These are phyloP conservation scores for Meandrusa payeni DNA, from an alignment of 2,888 invertebrate species.

Conservation along the genomic window DNA sequence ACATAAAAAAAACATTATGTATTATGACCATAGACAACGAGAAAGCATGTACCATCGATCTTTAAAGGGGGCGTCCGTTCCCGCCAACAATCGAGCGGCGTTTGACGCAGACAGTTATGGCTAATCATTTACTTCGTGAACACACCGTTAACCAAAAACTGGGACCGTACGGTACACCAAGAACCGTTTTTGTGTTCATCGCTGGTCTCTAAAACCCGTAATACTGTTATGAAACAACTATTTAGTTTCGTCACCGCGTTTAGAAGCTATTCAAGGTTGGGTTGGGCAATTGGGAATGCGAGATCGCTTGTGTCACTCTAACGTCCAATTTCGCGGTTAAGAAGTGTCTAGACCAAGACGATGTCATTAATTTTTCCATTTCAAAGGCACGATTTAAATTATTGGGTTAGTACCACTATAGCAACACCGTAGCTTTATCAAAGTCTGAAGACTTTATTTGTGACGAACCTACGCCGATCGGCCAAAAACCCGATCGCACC, in stretches of 20 bases:
- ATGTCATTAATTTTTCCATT: too few relatives aligned
- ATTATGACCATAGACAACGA: slow-evolving; percentile 39
- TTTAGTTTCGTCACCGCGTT: slow-evolving; percentile 59
- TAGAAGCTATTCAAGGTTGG: slow-evolving; percentile 45
- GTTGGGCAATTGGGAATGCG: slow-evolving; percentile 37
- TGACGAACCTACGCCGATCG: too few relatives aligned
- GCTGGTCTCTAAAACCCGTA: slow-evolving; percentile 58
- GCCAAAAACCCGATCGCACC: too few relatives aligned
- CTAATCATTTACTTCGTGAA: slow-evolving; percentile 73
- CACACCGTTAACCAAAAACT: slow-evolving; percentile 70
- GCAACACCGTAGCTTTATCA: too few relatives aligned
- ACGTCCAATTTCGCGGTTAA: slow-evolving; percentile 14
- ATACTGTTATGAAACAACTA: slow-evolving; percentile 74
- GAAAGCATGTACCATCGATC: slow-evolving; percentile 27
- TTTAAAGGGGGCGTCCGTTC: slow-evolving; percentile 44
- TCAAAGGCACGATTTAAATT: too few relatives aligned
- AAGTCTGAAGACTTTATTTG: too few relatives aligned
- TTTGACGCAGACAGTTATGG: slow-evolving; percentile 65
- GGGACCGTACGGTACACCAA: slow-evolving; percentile 70
- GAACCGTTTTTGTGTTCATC: slow-evolving; percentile 68
- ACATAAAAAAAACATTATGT: too few relatives aligned
- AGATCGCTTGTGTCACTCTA: slow-evolving; percentile 2
- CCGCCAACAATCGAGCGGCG: slow-evolving; percentile 43
- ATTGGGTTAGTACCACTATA: too few relatives aligned
- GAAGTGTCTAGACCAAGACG: slow-evolving; percentile 5